Base-by-base conservation (phyloP, 2,113 vertebrate species). In the Hystrix brachyura region DNA sequence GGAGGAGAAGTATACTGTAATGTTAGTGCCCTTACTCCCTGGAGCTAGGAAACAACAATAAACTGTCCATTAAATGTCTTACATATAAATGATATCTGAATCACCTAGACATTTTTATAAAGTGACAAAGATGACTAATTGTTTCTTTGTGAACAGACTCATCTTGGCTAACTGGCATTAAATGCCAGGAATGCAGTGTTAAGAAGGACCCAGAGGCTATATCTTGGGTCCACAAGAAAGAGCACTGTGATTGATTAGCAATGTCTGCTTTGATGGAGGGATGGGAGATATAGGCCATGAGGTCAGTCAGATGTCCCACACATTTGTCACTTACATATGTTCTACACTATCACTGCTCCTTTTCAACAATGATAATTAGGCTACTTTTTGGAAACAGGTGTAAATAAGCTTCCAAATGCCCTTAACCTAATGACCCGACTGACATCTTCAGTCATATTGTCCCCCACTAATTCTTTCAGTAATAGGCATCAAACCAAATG, bases 371-470 rank as follows among this genome's bases (percentile, higher is more conserved):
- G 48, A 43, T 46, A 85, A 67, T 2, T 67, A 74, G 55, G 7
- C 14, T 79, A n/a, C 46, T 83, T 88, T 95, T 93, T 78, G 97
- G 55, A 90, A 93, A 84, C 32, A 78, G 43, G 34, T 57, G 23
- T 88, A 64, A 92, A 80, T 57, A 81, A 82, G 46, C 83, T 71
- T 92, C 74, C 67, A 51, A 48, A 82, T 62, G 12, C 64, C 74
- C 23, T 83, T 74, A 34, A 72, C 48, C 7, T 29, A 93, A 25
- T 38, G 21, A 82, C 51, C 72, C 74, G 25, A 80, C 55, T 79
- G 62, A 55, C 48, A 62, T 65, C 34, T 90, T 91, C 69, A 65
- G 48, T 87, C 29, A 94, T 10, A 71, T 12, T 34, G 38, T 25
- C 60, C 34, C 46, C 19, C 25, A 74, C 27, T 34, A 60, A n/a